phyloP scores from a whole-genome alignment of 2,797 vertebrate species.

The Moxostoma hubbsi region DNA sequence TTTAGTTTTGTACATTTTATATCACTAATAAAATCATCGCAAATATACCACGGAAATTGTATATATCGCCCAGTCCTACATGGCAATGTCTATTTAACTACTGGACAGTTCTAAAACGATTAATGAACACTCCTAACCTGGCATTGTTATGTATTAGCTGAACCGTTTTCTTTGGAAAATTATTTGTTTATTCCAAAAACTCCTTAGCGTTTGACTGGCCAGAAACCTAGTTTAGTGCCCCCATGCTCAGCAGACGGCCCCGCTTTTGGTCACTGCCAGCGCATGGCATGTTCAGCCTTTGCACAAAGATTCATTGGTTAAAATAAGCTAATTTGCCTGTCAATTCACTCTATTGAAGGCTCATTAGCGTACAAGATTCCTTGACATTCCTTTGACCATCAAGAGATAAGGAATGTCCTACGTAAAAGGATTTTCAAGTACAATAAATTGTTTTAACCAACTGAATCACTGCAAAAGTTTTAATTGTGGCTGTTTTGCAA shows the following conservation, averaged over 20 bases:
- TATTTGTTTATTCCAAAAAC: constrained; percentile 32
- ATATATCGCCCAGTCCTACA: too few species aligned
- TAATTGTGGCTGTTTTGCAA: constrained; percentile 16
- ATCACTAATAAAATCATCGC: too few species aligned
- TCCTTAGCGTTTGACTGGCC: constrained; percentile 19
- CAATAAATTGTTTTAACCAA: constrained; percentile 65
- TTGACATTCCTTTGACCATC: constrained; percentile 19
- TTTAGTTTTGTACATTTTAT: too few species aligned
- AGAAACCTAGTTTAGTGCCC: constrained; percentile 31
- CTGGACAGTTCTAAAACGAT: background rate
- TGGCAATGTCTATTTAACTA: background rate
- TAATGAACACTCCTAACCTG: too few species aligned
- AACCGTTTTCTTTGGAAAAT: background rate
- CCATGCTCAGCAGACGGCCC: constrained; percentile 22
- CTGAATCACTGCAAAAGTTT: constrained; percentile 55
- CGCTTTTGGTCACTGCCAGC: constrained; percentile 33
- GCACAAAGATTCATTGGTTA: constrained; percentile 65
- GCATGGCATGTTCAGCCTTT: constrained; percentile 49
- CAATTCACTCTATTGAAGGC: constrained; percentile 17
- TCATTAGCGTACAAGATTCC: constrained; percentile 23
- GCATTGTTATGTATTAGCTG: background rate
- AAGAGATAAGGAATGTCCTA: constrained; percentile 2
- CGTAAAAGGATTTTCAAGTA: constrained; percentile 52
- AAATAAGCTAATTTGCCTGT: constrained; percentile 60
- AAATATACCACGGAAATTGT: too few species aligned